These are phyloP conservation scores for Oreochromis grahami DNA, from an alignment of 2,797 vertebrate genomes.

Conservation along the genomic window DNA sequence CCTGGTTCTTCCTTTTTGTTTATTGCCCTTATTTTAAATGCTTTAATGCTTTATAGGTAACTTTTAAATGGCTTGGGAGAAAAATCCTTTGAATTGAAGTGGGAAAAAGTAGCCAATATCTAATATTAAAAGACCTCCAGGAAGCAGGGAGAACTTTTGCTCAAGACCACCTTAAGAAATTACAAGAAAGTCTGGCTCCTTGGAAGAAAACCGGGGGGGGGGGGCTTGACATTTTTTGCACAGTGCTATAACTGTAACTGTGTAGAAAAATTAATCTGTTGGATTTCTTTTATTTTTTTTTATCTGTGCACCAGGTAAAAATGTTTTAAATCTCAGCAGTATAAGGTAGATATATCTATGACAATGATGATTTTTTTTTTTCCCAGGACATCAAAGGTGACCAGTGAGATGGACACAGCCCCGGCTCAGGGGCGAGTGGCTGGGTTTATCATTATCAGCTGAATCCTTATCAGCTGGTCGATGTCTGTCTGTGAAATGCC, in stretches of 20 bases:
- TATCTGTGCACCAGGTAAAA: neutral
- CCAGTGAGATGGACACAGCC: constrained; percentile 3
- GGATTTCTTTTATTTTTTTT: neutral
- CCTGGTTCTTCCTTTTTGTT: too few species aligned
- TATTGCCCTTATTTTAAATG: too few species aligned
- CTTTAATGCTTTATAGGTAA: too few species aligned
- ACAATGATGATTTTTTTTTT: neutral
- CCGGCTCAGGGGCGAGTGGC: neutral
- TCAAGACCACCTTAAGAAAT: too few species aligned
- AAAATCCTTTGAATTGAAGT: too few species aligned
- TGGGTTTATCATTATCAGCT: constrained; percentile 15
- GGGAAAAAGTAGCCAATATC: too few species aligned
- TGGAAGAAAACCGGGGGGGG: too few species aligned
- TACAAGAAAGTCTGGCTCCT: too few species aligned
- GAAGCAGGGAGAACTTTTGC: too few species aligned
- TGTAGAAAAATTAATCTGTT: neutral
- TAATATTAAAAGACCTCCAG: too few species aligned
- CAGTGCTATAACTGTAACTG: neutral
- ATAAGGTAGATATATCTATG: neutral
- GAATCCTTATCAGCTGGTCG: constrained; percentile 55
- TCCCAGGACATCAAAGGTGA: neutral
- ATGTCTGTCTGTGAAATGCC: constrained; percentile 50
- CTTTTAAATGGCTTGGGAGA: too few species aligned
- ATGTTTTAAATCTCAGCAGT: neutral
- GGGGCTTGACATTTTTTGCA: neutral